Evolutionary conservation across 2,888 invertebrate species (phyloP).

Genomic region (Drosophila infuscata): DNA sequence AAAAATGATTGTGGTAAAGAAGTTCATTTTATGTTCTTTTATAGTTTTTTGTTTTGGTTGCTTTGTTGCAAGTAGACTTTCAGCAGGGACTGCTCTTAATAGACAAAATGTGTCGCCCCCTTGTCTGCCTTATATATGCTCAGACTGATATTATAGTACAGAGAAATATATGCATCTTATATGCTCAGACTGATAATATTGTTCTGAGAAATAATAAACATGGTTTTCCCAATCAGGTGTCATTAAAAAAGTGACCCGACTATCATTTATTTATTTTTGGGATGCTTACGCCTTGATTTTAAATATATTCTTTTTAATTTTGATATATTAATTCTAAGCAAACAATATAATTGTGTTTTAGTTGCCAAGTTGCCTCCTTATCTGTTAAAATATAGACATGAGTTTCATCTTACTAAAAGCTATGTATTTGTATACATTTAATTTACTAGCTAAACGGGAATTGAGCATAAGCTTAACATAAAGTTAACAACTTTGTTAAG

Average conservation of each 20-base stretch:
- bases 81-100: neutral
- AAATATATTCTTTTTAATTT: no score
- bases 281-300: no score
- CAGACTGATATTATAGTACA: no score
- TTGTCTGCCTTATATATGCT: neutral
- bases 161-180: neutral
- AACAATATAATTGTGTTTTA: neutral
- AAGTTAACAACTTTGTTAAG: conserved; percentile 10
- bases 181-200: neutral
- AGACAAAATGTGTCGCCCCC: neutral
- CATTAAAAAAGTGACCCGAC: neutral
- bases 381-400: neutral
- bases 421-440: neutral
- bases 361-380: neutral
- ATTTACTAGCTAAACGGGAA: neutral
- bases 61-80: neutral
- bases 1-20: neutral
- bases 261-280: neutral
- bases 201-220: neutral
- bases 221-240: conserved; percentile 1
- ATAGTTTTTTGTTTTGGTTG: neutral
- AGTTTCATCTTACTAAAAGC: neutral
- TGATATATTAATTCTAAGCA: neutral
- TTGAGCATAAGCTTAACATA: neutral
- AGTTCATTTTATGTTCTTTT: conserved; percentile 3